A percentile compares a stretch with the other conserved stretches of the same genome.
phyloP scores from a whole-genome alignment of 1,140 invertebrate species.

The Drosophila ironensis region DNA sequence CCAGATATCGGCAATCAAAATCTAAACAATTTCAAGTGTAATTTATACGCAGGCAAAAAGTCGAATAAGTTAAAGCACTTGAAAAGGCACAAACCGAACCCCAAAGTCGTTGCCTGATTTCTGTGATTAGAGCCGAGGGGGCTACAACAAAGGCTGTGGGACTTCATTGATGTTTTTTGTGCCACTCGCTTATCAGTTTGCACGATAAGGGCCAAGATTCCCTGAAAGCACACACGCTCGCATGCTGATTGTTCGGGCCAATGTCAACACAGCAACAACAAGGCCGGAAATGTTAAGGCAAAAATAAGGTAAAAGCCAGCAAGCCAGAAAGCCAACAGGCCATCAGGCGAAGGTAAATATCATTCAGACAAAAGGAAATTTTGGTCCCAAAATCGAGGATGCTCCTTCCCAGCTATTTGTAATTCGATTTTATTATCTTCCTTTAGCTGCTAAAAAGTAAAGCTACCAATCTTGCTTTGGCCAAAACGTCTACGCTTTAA shows the following conservation, averaged over 20 bases:
- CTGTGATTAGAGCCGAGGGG: conserved; percentile 33
- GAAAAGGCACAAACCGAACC: conserved; percentile 7
- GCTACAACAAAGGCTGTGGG: no score
- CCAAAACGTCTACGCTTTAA: conserved; percentile 8
- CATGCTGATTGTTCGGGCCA: conserved; percentile 41
- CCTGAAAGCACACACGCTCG: background rate
- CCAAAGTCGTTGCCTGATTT: conserved; percentile 54
- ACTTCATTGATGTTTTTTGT: conserved; percentile 64
- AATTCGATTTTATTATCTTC: conserved; percentile 3
- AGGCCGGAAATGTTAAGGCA: conserved; percentile 37
- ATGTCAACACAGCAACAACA: conserved; percentile 43
- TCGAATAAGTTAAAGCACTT: conserved; percentile 9
- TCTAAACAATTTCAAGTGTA: conserved; percentile 51
- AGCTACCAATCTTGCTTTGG: background rate
- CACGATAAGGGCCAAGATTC: conserved; percentile 54
- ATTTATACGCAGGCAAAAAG: conserved; percentile 41
- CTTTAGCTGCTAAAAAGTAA: no score
- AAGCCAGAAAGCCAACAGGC: background rate
- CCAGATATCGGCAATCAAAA: conserved; percentile 35
- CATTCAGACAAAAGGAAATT: conserved; percentile 6
- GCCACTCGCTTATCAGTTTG: conserved; percentile 66
- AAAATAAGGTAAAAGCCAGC: background rate
- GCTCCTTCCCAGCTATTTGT: no score
- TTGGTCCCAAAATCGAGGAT: conserved; percentile 15
- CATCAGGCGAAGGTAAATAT: conserved; percentile 16